Conservation (phyloP, 2,113 vertebrate species). For the Morone chrysops region DNA sequence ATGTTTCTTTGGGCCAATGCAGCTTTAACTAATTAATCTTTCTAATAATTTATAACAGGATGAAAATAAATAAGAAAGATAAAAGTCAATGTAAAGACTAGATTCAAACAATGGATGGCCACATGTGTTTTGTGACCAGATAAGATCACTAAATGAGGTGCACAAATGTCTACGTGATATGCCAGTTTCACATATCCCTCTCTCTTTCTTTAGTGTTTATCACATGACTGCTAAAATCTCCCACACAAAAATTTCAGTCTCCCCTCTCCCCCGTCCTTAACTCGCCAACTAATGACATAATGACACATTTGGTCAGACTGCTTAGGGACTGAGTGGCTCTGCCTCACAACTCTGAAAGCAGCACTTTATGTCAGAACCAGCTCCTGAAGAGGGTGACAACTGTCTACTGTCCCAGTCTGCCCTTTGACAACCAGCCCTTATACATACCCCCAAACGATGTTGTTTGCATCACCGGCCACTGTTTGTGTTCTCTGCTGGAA, state of each 20-base stretch:
- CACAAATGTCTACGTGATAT: background rate
- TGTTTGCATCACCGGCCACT: slow-evolving; percentile 37
- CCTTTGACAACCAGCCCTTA: slow-evolving; percentile 45
- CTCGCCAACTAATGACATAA: slow-evolving; percentile 59
- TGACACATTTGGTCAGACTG: slow-evolving; percentile 61
- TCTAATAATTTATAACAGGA: background rate
- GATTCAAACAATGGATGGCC: background rate
- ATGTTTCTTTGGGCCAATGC: background rate
- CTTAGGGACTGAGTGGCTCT: slow-evolving; percentile 15
- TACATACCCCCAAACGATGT: slow-evolving; percentile 15
- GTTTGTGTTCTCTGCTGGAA: slow-evolving; percentile 53
- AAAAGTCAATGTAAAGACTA: too few species aligned
- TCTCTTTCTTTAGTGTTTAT: slow-evolving; percentile 2
- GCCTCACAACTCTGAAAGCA: slow-evolving; percentile 58
- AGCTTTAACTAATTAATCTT: background rate
- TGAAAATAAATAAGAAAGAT: background rate
- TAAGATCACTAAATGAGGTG: background rate
- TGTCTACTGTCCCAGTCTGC: slow-evolving; percentile 48
- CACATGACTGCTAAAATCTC: slow-evolving; percentile 30
- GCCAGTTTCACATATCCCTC: background rate
- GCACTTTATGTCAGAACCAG: slow-evolving; percentile 49
- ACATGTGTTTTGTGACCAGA: background rate
- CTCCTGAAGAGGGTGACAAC: slow-evolving; percentile 57
- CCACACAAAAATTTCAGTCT: slow-evolving; percentile 34
- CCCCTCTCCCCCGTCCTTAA: background rate